phyloP scores from a whole-genome alignment of 2,888 invertebrate species.

The Sphaerophoria taeniata region DNA sequence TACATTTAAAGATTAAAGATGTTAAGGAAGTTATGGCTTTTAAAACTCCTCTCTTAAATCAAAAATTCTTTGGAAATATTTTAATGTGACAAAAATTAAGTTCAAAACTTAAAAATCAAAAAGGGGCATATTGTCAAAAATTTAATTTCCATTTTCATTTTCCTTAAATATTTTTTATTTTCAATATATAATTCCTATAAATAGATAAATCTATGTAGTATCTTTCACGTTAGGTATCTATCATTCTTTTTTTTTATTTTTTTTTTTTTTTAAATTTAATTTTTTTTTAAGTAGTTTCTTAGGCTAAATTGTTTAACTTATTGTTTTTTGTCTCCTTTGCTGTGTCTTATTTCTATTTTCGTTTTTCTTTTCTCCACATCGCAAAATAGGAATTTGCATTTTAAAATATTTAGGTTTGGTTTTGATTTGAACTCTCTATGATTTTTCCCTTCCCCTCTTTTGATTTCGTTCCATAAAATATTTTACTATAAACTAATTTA shows the following conservation, averaged over 20 bases:
- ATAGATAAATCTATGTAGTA: conserved; percentile 61
- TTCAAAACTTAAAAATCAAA: conserved; percentile 11
- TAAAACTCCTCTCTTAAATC: no score
- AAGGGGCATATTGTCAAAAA: conserved; percentile 66
- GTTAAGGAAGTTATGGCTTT: no score
- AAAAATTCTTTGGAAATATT: no score
- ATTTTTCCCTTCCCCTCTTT: background rate
- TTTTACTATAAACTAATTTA: conserved; percentile 8
- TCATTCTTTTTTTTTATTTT: no score
- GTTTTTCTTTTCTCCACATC: conserved; percentile 17
- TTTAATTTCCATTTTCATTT: conserved; percentile 8
- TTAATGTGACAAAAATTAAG: no score
- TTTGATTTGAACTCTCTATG: conserved; percentile 41
- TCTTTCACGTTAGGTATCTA: conserved; percentile 19
- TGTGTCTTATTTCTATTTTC: conserved; percentile 14
- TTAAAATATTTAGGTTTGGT: background rate
- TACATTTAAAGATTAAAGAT: background rate
- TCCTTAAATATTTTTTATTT: conserved; percentile 48
- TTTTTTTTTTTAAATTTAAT: conserved; percentile 19
- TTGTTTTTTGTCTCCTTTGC: conserved; percentile 66
- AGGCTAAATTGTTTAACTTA: conserved; percentile 59
- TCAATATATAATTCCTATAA: conserved; percentile 33
- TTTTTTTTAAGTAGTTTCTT: conserved; percentile 37
- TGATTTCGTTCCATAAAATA: conserved; percentile 39
- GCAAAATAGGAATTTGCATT: conserved; percentile 60